Conservation (phyloP, 2,888 invertebrate species). For the Tetragnatha montana region DNA sequence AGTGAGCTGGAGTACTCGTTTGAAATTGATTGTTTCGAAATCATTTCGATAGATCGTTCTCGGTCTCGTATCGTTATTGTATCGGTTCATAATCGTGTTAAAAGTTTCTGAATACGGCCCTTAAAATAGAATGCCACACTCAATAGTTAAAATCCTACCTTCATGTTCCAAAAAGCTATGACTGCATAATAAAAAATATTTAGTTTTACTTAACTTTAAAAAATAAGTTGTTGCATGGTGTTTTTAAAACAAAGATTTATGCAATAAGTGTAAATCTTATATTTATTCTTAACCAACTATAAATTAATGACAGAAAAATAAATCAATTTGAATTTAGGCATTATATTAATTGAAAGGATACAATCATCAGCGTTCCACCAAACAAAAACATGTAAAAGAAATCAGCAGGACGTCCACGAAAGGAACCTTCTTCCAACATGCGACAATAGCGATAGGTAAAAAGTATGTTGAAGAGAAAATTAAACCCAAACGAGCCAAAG, state of each 20-base stretch:
- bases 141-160: no score
- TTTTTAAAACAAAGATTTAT: background rate
- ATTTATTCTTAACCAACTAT: no score
- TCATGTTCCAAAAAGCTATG: no score
- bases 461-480: conserved; percentile 99
- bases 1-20: no score
- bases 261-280: background rate
- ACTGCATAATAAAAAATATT: no score
- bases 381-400: conserved; percentile 99
- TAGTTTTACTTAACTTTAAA: no score
- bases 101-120: no score
- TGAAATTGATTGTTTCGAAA: no score
- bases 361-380: conserved; percentile 86
- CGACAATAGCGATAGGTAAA: conserved; percentile 99
- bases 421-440: conserved; percentile 99
- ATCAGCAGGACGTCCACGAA: conserved; percentile 95
- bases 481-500: conserved; percentile 98
- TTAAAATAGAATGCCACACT: no score
- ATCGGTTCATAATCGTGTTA: no score
- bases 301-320: background rate
- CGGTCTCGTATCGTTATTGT: no score
- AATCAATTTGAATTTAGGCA: background rate
- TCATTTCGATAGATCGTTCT: no score
- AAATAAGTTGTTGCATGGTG: background rate
- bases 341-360: conserved; percentile 83